These are phyloP conservation scores for Orcinus orca DNA, from an alignment of 2,113 vertebrate species.

Conservation along the genomic window DNA sequence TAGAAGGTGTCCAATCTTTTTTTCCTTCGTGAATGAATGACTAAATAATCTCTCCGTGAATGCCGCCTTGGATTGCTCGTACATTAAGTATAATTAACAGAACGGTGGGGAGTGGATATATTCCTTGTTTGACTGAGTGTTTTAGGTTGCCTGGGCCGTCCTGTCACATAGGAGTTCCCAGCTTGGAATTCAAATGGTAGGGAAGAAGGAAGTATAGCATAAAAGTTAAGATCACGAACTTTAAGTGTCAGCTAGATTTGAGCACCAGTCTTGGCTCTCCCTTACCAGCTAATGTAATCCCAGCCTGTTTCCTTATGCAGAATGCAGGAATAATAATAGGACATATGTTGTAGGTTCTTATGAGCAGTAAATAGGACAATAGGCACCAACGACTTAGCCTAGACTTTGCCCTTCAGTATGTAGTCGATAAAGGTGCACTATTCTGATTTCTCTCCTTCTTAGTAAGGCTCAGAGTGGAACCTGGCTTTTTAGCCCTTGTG, in stretches of 20 bases:
- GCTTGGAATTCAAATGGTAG: not conserved
- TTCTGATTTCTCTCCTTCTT: not conserved
- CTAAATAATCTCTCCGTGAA: not conserved
- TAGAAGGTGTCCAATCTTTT: not conserved
- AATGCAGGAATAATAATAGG: not conserved
- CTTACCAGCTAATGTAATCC: not conserved
- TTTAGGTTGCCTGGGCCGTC: not conserved
- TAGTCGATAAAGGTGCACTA: not conserved
- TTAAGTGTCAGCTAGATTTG: not conserved
- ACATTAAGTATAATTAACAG: not conserved
- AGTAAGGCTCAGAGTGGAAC: not conserved
- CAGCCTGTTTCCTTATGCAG: not conserved
- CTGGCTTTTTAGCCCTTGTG: not conserved
- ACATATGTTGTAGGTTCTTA: not conserved
- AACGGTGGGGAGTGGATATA: not conserved
- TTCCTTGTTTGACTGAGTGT: not conserved
- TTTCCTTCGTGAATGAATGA: not conserved
- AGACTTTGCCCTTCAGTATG: not conserved
- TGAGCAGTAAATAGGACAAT: not conserved
- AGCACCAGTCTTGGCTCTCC: not conserved
- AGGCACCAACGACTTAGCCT: not conserved
- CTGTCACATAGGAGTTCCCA: not conserved
- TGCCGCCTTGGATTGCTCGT: not conserved
- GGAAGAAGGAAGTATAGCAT: not conserved
- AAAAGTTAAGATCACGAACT: not conserved